Conservation (phyloP, 2,888 invertebrate species). For the Tupiocoris notatus region DNA sequence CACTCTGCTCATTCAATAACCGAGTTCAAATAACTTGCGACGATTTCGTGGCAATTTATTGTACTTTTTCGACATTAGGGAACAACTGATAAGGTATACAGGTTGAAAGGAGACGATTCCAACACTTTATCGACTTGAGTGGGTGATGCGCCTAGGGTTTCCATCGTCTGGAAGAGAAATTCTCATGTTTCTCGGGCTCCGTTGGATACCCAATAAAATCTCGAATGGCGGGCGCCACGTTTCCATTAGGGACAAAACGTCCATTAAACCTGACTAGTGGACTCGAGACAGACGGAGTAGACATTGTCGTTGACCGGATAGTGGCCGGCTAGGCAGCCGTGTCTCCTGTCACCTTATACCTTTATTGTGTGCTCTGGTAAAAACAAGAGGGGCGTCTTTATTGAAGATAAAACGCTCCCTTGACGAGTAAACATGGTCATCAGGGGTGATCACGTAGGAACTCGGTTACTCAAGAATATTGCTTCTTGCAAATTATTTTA, state of each 20-base stretch:
- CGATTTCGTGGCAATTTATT: too few species aligned
- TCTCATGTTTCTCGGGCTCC: not conserved
- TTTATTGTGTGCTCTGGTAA: not conserved
- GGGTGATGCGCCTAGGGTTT: not conserved
- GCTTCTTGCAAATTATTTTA: too few species aligned
- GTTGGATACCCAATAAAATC: not conserved
- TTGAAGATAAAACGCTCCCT: not conserved
- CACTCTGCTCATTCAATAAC: too few species aligned
- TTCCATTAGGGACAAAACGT: not conserved
- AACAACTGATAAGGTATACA: not conserved
- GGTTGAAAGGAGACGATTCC: not conserved
- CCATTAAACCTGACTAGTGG: not conserved
- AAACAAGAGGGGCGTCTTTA: not conserved
- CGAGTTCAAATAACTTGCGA: too few species aligned
- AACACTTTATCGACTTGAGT: not conserved
- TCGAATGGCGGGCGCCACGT: not conserved
- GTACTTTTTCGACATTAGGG: too few species aligned
- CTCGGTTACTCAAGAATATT: too few species aligned
- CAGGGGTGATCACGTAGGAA: too few species aligned
- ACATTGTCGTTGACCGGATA: not conserved
- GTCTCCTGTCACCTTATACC: not conserved
- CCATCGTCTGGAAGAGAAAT: not conserved
- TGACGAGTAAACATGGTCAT: too few species aligned
- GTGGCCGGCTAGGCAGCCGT: not conserved
- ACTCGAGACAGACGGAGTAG: not conserved